A percentile compares a stretch with the other conserved stretches of the same genome.
Conservation (phyloP, 2,888 invertebrate genomes). For the Conistra vaccinii region DNA sequence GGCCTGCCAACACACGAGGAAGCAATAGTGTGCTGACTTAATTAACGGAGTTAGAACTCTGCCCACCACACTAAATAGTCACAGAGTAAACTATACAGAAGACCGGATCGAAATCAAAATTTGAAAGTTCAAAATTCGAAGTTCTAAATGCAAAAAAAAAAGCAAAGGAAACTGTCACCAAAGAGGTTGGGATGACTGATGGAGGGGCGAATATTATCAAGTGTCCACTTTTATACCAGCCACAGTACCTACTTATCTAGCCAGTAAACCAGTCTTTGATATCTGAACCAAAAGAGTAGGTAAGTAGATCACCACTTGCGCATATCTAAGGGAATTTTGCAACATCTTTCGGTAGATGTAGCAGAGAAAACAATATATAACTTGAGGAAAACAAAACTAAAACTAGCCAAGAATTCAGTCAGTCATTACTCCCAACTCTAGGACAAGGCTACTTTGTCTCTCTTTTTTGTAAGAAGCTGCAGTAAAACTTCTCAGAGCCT, state of each 20-base stretch:
- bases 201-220: neutral
- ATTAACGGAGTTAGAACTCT: conserved; percentile 60
- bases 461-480: neutral
- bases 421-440: neutral
- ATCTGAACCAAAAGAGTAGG: no score
- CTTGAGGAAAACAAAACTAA: neutral
- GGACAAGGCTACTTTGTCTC: no score
- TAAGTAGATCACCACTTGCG: neutral
- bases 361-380: neutral
- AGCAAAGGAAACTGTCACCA: neutral
- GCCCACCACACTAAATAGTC: conserved; percentile 42
- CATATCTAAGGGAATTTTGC: neutral
- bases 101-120: neutral
- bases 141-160: neutral
- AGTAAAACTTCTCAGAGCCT: neutral
- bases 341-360: neutral
- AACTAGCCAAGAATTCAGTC: neutral
- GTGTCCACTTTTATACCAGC: neutral
- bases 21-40: conserved; percentile 57
- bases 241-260: neutral
- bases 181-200: neutral
- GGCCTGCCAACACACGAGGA: conserved; percentile 58
- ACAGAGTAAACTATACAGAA: conserved; percentile 35
- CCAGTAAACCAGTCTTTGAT: no score
- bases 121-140: conserved; percentile 1